Conservation (phyloP, 2,113 vertebrate genomes). For the Nansenia antarctica region DNA sequence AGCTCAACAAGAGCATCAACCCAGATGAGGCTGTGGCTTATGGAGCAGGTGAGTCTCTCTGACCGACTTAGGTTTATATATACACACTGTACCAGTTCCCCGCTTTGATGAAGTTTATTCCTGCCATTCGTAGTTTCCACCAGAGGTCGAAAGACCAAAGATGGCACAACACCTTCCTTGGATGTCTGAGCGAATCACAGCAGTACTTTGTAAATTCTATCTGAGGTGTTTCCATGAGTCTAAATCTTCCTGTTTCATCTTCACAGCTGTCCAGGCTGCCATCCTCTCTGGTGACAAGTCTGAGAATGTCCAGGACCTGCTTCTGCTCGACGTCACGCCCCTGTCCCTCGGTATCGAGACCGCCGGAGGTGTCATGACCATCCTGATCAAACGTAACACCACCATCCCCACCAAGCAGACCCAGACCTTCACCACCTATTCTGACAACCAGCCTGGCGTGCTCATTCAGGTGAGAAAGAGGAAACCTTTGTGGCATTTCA, state of each 20-base stretch:
- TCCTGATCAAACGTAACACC: constrained; percentile 66
- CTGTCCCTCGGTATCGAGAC: constrained; percentile 71
- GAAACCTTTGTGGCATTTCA: background rate
- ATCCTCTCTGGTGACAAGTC: constrained; percentile 68
- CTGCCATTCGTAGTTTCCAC: constrained; percentile 76
- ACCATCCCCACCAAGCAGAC: constrained; percentile 70
- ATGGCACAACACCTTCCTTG: constrained; percentile 53
- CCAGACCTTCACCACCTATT: constrained; percentile 65
- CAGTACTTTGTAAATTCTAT: background rate
- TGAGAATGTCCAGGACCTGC: constrained; percentile 65
- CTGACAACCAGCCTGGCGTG: constrained; percentile 65
- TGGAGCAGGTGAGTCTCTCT: constrained; percentile 50
- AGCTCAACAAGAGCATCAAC: constrained; percentile 54
- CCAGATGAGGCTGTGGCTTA: constrained; percentile 65
- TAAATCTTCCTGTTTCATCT: background rate
- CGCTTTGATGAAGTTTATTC: constrained; percentile 78
- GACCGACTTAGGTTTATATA: background rate
- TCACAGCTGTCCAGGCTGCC: constrained; percentile 64
- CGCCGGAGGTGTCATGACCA: constrained; percentile 67
- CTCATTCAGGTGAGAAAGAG: constrained; percentile 54
- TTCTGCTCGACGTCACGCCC: constrained; percentile 68
- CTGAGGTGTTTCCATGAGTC: background rate
- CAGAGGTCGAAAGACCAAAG: constrained; percentile 51
- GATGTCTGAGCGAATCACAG: constrained; percentile 53
- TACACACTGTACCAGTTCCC: background rate